Percentiles rank a stretch among this genome's conserved stretches.
phyloP scores from a whole-genome alignment of 2,113 vertebrate genomes.

The Cheirogaleus medius region DNA sequence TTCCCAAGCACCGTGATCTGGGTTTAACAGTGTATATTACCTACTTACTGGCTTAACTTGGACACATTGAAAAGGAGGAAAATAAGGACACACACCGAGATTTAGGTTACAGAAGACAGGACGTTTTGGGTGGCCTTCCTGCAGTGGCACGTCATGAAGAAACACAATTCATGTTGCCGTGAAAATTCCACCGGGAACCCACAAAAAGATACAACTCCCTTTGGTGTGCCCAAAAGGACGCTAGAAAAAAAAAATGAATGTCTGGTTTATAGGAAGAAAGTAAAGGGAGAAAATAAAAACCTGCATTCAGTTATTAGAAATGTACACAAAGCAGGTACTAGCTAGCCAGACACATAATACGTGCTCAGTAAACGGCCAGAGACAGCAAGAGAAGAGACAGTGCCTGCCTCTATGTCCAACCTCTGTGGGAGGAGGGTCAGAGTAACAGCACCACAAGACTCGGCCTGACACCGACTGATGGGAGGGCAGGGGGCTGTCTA shows the following conservation, averaged over 20 bases:
- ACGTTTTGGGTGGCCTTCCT: background rate
- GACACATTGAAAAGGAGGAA: background rate
- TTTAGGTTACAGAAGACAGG: background rate
- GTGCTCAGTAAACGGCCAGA: accelerated
- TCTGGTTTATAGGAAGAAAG: background rate
- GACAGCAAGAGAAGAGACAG: background rate
- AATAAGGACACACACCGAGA: background rate
- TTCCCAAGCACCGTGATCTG: background rate
- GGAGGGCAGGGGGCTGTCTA: background rate
- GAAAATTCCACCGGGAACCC: background rate
- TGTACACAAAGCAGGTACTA: background rate
- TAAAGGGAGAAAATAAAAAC: background rate
- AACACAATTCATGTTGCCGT: background rate
- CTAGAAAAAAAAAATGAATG: background rate
- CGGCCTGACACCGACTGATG: background rate
- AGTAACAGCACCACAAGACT: too few relatives aligned
- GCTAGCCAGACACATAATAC: background rate
- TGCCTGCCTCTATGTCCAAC: background rate
- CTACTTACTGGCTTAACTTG: conserved; percentile 17
- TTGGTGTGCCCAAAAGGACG: background rate
- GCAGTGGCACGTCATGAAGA: background rate
- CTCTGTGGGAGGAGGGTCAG: background rate
- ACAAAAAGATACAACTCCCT: background rate
- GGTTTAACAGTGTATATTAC: conserved; percentile 42
- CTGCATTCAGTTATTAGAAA: background rate